Base-by-base conservation (phyloP, 2,797 vertebrate genomes). In the Galago senegalensis region DNA sequence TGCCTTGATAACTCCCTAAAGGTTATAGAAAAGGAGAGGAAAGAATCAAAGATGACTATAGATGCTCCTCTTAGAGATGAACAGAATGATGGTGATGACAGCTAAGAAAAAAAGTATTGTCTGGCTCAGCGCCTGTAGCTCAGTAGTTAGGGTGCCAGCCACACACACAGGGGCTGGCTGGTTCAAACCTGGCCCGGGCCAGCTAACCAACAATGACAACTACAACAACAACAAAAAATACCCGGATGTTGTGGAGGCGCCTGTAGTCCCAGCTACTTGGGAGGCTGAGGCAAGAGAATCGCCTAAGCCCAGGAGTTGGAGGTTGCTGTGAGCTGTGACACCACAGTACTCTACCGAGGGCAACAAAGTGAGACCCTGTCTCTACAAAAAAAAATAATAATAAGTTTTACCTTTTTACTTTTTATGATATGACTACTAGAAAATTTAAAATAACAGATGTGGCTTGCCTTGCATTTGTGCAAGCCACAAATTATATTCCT, bases 331-430 rank as follows among this genome's bases (percentile, higher is more conserved):
- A 53, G 49, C 49, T 53, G 49, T 53, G 49, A 53, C 14, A 14
- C 14, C 49, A 53, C 4, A 3, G 14, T 14, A 53, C 49, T 53
- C 14, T 53, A 53, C 49, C 3, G 4, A 53, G 49, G 49, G 49
- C 3, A 16, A 53, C 14, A 53, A 16, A 53, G 49, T 53, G 49
- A 53, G 49, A 16, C 14, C 16, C 49, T 53, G 49, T 53, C 14
- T 53, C 49, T 53, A 53, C 14, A 53, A 53, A 53, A 53, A 53
- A 53, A 53, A 5, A 49, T 49, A 14, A 49, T 49, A 95, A 83
- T 85, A 86, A 75, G 82, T 93, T 87, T 91, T 92, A 85, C 31
- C 34, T 49, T 88, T 95, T 92, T 82, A n/a, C 29, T 75, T 84
- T 94, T 93, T 70, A 76, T 92, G 79, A 73, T 83, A 4, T 49